These are phyloP conservation scores for Gila orcuttii DNA, from an alignment of 2,113 vertebrate species.

Conservation along the genomic window DNA sequence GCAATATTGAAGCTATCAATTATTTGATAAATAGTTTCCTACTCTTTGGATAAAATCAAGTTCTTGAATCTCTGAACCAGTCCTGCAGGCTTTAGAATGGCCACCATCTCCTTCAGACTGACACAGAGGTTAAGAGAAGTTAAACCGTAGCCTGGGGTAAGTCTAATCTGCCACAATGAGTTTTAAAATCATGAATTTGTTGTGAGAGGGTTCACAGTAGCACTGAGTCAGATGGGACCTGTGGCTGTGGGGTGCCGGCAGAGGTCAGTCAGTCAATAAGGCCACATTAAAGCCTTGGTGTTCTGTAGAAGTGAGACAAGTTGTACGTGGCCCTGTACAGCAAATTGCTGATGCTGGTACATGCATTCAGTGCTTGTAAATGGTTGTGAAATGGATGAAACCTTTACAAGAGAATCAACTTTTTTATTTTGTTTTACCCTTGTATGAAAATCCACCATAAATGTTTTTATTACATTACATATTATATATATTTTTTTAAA, in stretches of 20 bases:
- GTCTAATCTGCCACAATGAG: not conserved
- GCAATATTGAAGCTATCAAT: not conserved
- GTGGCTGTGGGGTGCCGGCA: not conserved
- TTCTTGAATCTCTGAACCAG: not conserved
- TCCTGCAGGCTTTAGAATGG: not conserved
- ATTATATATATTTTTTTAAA: too few species aligned
- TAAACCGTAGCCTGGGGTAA: constrained; percentile 31
- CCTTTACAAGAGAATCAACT: not conserved
- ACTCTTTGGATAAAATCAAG: not conserved
- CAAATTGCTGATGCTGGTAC: not conserved
- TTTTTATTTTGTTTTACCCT: not conserved
- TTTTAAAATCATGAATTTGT: not conserved
- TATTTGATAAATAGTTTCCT: not conserved
- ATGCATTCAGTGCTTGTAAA: not conserved
- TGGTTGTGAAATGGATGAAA: not conserved
- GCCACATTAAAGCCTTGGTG: constrained; percentile 9
- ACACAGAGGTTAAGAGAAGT: constrained; percentile 37
- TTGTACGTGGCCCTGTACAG: constrained; percentile 11
- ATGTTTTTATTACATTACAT: not conserved
- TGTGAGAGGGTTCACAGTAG: not conserved
- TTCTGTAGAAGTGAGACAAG: constrained; percentile 23
- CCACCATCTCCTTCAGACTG: constrained; percentile 19
- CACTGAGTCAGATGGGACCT: constrained; percentile 1
- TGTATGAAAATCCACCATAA: not conserved
- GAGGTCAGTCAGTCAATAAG: constrained; percentile 33